A percentile compares a stretch with the other conserved stretches of the same genome.
These are phyloP conservation scores for Bradypus variegatus DNA, from an alignment of 2,797 vertebrate genomes.

Conservation along the genomic window DNA sequence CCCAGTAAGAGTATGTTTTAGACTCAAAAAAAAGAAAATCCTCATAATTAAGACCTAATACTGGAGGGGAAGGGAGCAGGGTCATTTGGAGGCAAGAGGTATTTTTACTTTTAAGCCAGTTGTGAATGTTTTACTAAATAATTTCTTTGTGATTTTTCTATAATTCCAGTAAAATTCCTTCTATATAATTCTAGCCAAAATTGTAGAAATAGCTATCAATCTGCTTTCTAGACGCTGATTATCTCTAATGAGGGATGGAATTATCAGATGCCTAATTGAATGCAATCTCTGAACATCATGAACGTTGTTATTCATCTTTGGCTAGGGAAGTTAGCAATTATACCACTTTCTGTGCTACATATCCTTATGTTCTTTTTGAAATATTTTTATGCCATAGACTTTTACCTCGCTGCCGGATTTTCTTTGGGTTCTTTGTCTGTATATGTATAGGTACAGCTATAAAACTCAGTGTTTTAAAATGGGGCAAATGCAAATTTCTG, in stretches of 20 bases:
- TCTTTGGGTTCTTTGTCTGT: not conserved
- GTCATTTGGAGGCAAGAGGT: not conserved
- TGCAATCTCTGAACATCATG: conserved; percentile 18
- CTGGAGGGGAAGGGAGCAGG: not conserved
- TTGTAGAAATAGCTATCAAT: conserved; percentile 44
- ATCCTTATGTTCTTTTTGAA: not conserved
- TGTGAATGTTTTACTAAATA: conserved; percentile 16
- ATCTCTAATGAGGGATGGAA: conserved; percentile 61
- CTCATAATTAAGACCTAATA: not conserved
- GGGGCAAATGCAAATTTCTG: not conserved
- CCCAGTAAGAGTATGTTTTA: not conserved
- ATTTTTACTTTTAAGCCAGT: not conserved
- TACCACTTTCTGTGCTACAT: not conserved
- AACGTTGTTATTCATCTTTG: conserved; percentile 45
- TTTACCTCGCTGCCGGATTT: not conserved
- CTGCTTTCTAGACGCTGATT: conserved; percentile 43
- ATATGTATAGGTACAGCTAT: not conserved
- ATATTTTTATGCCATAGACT: not conserved
- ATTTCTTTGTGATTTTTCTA: conserved; percentile 39
- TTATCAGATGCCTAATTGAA: conserved; percentile 57
- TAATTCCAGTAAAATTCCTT: conserved; percentile 34
- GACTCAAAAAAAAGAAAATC: not conserved
- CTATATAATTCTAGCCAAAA: conserved; percentile 34
- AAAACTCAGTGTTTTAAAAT: not conserved
- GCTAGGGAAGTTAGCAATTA: conserved; percentile 21